Evolutionary conservation across 2,113 vertebrate species (phyloP).

Genomic region (Prunella fulvescens): DNA sequence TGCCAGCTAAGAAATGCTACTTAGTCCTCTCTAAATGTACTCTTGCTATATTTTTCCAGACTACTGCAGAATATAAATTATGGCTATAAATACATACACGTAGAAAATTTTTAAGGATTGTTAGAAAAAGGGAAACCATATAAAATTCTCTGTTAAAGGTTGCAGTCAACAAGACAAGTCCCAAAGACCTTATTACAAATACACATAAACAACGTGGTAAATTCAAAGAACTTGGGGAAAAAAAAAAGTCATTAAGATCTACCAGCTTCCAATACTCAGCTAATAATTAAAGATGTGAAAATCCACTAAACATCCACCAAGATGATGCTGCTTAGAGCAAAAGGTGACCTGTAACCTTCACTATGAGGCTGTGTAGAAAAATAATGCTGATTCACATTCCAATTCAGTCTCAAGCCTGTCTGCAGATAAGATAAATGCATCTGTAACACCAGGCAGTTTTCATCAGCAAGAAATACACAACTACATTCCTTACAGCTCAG

Average conservation of each 20-base stretch:
- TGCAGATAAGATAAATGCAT: background rate
- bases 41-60: background rate
- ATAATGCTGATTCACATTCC: rapidly evolving
- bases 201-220: background rate
- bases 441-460: background rate
- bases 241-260: background rate
- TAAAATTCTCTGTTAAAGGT: background rate
- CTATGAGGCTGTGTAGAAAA: background rate
- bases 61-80: background rate
- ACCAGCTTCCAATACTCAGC: background rate
- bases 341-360: background rate
- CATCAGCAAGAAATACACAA: background rate
- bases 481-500: background rate
- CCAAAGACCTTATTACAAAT: background rate
- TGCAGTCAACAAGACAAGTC: background rate
- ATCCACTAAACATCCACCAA: background rate
- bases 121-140: background rate
- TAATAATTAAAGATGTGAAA: background rate
- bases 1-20: background rate
- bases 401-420: background rate
- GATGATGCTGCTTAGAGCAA: background rate
- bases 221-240: background rate
- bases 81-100: background rate
- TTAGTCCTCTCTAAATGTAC: background rate
- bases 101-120: background rate